Evolutionary conservation across 2,113 vertebrate species (phyloP), one percentile per base, ranked within the genome.

Genomic region (Istiophorus platypterus): DNA sequence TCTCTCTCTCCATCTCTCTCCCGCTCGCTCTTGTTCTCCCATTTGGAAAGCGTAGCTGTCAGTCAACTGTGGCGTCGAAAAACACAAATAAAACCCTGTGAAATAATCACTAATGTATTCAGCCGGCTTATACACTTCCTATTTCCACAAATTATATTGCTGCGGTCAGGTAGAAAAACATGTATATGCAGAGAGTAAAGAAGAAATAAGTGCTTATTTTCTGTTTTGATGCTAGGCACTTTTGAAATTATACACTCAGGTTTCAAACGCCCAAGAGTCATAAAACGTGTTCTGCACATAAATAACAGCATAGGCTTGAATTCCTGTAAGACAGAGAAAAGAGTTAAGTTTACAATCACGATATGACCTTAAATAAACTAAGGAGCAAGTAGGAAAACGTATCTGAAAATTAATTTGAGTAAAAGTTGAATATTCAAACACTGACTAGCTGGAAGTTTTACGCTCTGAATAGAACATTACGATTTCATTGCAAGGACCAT

Each of bases 31-130:
- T 93, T 90, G 91, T 87, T 92, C 92, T 91, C 92, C 90, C 85
- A 89, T 93, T 94, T 92, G 92, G 92, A 95, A 93, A 93, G 89
- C 80, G 76, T 82, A 90, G 91, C 91, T 94, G 94, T 94, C 94
- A 95, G 88, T 95, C 94, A 94, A 83, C 69, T 85, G 72, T 73
- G 82, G 72, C 68, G 68, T 74, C 37, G 70, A 80, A 84, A 85
- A 81, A 82, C 88, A 93, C 90, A 93, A 93, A 94, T 88, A 94
- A 88, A 94, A 91, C 84, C 64, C 72, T 57, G 80, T 88, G 87
- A 90, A 92, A 88, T 92, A 89, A 85, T 84, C 82, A 86, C 80
- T 85, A 92, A 92, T 91, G 74, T 85, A 86, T 88, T 90, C 92
- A 81, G 72, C 68, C 14, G 7, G 86, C 80, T 87, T 78, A 79